A percentile compares a stretch with the other conserved stretches of the same genome.
phyloP scores from a whole-genome alignment of 2,888 invertebrate genomes.

The Apotomis capreana region DNA sequence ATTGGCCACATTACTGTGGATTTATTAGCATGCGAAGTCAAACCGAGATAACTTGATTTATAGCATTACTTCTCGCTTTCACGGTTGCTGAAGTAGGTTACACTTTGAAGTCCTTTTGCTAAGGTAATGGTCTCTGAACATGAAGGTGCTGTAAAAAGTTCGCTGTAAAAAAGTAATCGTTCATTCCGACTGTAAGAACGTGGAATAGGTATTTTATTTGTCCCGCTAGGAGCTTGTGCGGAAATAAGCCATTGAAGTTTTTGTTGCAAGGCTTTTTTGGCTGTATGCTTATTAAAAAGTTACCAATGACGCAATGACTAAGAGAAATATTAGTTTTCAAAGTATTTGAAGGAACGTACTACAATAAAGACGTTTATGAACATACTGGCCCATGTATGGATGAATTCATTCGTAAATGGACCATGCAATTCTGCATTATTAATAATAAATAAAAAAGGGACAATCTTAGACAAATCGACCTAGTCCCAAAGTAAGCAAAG shows the following conservation, averaged over 20 bases:
- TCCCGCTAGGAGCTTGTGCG: neutral
- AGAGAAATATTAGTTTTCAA: neutral
- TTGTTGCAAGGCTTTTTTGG: conserved; percentile 10
- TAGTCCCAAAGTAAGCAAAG: too few species aligned
- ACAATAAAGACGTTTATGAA: too few species aligned
- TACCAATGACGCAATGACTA: neutral
- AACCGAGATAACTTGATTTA: conserved; percentile 34
- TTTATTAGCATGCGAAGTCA: conserved; percentile 14
- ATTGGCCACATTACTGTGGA: neutral
- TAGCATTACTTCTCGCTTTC: conserved; percentile 19
- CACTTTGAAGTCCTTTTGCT: conserved; percentile 19
- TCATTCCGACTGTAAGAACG: conserved; percentile 29
- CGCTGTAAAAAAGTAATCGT: conserved; percentile 33
- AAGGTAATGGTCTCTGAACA: conserved; percentile 26
- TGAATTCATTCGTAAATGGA: too few species aligned
- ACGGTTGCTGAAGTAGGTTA: conserved; percentile 32
- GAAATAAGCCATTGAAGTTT: conserved; percentile 13
- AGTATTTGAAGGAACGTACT: too few species aligned
- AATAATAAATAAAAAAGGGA: too few species aligned
- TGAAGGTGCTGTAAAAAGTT: conserved; percentile 26
- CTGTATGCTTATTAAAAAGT: neutral
- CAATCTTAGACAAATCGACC: too few species aligned
- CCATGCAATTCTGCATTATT: too few species aligned
- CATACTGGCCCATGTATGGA: too few species aligned
- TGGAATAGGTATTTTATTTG: conserved; percentile 23